A percentile compares a stretch with the other conserved stretches of the same genome.
Conservation (phyloP, 2,113 vertebrate genomes). For the Megalops atlanticus region DNA sequence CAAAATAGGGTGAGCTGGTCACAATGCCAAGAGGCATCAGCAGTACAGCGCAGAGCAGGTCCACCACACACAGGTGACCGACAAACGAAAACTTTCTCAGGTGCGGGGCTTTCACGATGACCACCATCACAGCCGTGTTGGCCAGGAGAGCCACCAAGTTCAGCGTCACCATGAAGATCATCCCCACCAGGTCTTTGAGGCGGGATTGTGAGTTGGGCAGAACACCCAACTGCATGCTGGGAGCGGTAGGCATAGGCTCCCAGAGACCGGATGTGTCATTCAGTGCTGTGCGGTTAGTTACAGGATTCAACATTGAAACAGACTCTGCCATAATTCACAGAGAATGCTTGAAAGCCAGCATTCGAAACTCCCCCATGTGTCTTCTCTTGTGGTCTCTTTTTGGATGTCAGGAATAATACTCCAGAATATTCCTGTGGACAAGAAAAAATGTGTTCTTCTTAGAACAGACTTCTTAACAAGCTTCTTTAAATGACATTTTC, state of each 20-base stretch:
- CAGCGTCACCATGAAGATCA: conserved; percentile 81
- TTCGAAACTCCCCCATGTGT: conserved; percentile 45
- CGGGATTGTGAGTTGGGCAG: conserved; percentile 54
- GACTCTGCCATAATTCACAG: conserved; percentile 64
- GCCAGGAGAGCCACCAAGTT: conserved; percentile 80
- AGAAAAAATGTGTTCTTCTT: not conserved
- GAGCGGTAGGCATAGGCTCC: conserved; percentile 55
- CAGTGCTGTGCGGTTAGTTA: conserved; percentile 47
- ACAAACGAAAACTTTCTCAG: conserved; percentile 87
- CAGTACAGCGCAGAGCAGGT: conserved; percentile 85
- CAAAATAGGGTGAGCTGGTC: conserved; percentile 80
- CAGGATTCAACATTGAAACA: conserved; percentile 35
- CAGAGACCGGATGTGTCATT: conserved; percentile 59
- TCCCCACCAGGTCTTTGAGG: conserved; percentile 72
- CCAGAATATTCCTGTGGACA: conserved; percentile 38
- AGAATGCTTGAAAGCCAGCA: conserved; percentile 28
- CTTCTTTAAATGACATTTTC: not conserved
- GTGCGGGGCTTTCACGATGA: conserved; percentile 82
- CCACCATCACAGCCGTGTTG: conserved; percentile 80
- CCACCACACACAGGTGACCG: conserved; percentile 85
- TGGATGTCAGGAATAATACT: conserved; percentile 18
- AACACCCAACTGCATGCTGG: conserved; percentile 52
- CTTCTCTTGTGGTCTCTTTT: conserved; percentile 2
- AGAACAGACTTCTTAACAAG: not conserved
- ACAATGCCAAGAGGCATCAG: conserved; percentile 89